A percentile compares a stretch with the other conserved stretches of the same genome.
Conservation (phyloP, 2,113 vertebrate genomes). For the Phrynosoma blainvillii region DNA sequence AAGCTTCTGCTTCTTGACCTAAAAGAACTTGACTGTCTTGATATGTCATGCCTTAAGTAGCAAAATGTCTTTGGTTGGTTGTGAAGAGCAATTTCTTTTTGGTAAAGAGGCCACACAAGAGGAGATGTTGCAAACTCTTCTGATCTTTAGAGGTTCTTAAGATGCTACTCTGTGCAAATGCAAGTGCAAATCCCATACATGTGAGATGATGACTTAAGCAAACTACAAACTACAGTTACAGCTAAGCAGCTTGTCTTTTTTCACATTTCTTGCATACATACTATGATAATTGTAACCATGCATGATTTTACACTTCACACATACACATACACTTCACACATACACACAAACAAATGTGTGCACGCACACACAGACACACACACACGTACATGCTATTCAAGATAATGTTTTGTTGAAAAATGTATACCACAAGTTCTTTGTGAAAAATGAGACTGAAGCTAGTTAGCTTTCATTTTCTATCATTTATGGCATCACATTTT, state of each 20-base stretch:
- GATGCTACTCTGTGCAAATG: background rate
- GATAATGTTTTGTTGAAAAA: background rate
- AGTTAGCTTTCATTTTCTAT: constrained; percentile 38
- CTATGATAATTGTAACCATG: no score
- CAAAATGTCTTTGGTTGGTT: no score
- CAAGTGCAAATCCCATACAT: no score
- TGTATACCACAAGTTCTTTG: constrained; percentile 10
- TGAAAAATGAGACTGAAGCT: constrained; percentile 38
- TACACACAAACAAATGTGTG: background rate
- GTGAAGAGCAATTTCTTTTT: background rate
- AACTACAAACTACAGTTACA: background rate
- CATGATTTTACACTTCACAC: background rate
- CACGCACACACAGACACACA: no score
- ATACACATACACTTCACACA: no score
- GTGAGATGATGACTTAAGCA: no score
- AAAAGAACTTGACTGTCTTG: no score
- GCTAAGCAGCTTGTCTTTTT: background rate
- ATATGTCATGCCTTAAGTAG: no score
- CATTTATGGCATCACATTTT: constrained; percentile 28
- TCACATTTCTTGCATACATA: background rate
- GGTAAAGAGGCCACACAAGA: background rate
- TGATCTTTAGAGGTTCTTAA: background rate
- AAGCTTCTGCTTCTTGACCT: no score
- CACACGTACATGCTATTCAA: background rate
- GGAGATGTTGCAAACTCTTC: background rate